Base-by-base conservation (phyloP, 2,888 invertebrate genomes). In the Papilio gigon region DNA sequence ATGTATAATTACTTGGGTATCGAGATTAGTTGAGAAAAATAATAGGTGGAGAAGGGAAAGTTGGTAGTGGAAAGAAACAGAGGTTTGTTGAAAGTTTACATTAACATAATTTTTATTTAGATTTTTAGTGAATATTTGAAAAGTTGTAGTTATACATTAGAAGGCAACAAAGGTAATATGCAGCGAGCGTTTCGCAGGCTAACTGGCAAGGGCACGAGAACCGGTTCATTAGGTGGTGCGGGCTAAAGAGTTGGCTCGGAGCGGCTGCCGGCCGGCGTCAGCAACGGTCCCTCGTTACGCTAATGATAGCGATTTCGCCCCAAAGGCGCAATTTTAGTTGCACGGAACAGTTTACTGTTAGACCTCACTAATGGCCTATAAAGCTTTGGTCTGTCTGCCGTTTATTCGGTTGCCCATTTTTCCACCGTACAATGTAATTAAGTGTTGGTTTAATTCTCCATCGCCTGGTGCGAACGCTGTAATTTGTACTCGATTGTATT, bases 281-380 rank as follows among this genome's bases (percentile, higher is more conserved):
- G 89, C 87, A 78, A 78, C 81, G 81, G 80, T 76, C 84, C 84
- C 89, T 89, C 90, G 90, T 90, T 90, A 90, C 86, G 84, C 87
- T 91, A 91, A 91, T 89, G 90, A 89, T 85, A 88, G 84, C 88
- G 86, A 90, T 90, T 90, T 88, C 83, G 84, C 85, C 85, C 83
- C 82, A 80, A 81, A 82, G 84, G 85, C 85, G 84, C 83, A 87
- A 85, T 89, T 88, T 89, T 86, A 86, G 87, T 88, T 87, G 80
- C 79, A 81, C 78, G 77, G 81, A 83, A 80, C 83, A 86, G 86
- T 88, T 87, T 87, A 85, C 86, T 87, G 84, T 86, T 87, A 81
- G 85, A 82, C 85, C 80, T 82, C 80, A 80, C 84, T 89, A 89
- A 89, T 89, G 87, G 84, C 81, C 84, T 84, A 73, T 77, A 84